phyloP scores from a whole-genome alignment of 64 coral and sea anemone species.

The Platygyra sinensis region DNA sequence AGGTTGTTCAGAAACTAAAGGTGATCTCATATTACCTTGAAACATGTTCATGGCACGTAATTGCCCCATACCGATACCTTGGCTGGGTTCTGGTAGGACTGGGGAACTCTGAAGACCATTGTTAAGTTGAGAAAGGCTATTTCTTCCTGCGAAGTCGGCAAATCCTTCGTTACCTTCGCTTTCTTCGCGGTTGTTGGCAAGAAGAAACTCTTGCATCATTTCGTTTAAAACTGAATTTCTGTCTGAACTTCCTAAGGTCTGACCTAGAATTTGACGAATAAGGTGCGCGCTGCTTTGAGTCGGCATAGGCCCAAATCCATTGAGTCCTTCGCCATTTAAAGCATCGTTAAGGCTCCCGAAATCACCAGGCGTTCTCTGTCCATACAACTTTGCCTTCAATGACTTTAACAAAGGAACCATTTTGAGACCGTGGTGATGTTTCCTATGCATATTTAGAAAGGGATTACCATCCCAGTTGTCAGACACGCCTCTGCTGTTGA shows the following conservation, averaged over 20 bases:
- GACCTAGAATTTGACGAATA: slow-evolving; percentile 67
- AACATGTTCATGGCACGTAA: background rate
- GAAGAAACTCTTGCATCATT: slow-evolving; percentile 86
- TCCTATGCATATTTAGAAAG: slow-evolving; percentile 5
- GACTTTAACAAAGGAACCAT: slow-evolving; percentile 70
- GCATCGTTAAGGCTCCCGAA: slow-evolving; percentile 26
- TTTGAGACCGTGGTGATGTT: slow-evolving; percentile 52
- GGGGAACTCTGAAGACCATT: background rate
- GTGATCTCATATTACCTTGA: background rate
- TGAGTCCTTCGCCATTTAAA: slow-evolving; percentile 45
- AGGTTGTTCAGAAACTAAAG: slow-evolving; percentile 12
- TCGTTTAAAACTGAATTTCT: slow-evolving; percentile 81
- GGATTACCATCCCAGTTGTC: slow-evolving; percentile 78
- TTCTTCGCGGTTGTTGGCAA: slow-evolving; percentile 76
- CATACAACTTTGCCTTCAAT: slow-evolving; percentile 66
- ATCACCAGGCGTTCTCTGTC: slow-evolving; percentile 18
- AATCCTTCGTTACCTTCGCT: slow-evolving; percentile 72
- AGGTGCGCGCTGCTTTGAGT: slow-evolving; percentile 35
- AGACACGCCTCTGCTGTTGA: slow-evolving; percentile 24
- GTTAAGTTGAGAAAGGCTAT: slow-evolving; percentile 49
- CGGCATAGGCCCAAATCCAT: slow-evolving; percentile 47
- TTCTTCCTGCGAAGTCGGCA: slow-evolving; percentile 64
- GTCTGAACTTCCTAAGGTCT: slow-evolving; percentile 78
- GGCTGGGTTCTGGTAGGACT: background rate
- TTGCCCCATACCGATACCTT: background rate